Evolutionary conservation across 2,888 invertebrate species (phyloP), one percentile per base, ranked within the genome.

Genomic region (Chorisops tibialis): DNA sequence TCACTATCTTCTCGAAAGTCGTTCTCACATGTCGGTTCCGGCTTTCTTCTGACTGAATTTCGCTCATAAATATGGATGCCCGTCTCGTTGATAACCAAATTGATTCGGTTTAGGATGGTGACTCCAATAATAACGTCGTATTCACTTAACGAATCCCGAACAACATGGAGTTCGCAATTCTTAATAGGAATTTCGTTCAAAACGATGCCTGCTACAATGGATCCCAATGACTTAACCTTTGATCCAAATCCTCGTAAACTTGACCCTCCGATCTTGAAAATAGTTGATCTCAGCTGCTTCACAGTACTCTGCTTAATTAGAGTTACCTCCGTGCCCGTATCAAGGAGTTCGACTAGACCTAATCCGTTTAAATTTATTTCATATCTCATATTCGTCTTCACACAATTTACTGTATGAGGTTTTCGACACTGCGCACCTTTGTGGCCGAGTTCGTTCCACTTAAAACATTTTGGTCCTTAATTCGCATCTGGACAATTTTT

Each of bases 381-480:
- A 19, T 47, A 39, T 5, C 1, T 5, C 61, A 54, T 61, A 14
- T 52, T 61, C n/a, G 43, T 43, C 7, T 24, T 43, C 12, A 52
- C 22, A 18, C 38, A 14, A 6, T 24, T 50, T 2, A 60, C 30
- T 41, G 37, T n/a, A n/a, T n/a, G 37, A 7, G 12, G 14, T 41
- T 59, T 56, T 56, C n/a, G 19, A 21, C 61, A 61, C 9, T 43
- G 45, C 7, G 41, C 6, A 14, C 47, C 24, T 45, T 65, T 68
- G 59, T 71, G 71, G 1, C 72, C 70, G 62, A 65, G 71, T 4
- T 65, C 48, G 11, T 70, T 66, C 54, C 71, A 73, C 51, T 48
- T 66, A 50, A 72, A 73, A 61, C 72, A 73, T 65, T 72, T 72
- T 4, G 68, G 61, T 16, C 69, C 71, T 59, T 70, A 70, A 4